These are phyloP conservation scores for Osmoderma eremita DNA, from an alignment of 2,888 invertebrate species.

Conservation along the genomic window DNA sequence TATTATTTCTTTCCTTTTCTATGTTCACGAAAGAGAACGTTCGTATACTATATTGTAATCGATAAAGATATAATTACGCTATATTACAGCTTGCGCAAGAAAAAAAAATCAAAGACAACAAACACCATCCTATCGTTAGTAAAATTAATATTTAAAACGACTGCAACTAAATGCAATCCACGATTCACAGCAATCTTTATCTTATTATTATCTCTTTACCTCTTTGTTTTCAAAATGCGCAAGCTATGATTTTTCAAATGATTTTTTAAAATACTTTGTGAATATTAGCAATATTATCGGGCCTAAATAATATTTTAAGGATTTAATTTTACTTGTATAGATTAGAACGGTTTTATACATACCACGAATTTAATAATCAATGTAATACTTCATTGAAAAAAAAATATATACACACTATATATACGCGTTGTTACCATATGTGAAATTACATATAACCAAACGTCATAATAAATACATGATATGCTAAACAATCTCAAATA, in stretches of 20 bases:
- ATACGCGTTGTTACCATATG: too few relatives aligned
- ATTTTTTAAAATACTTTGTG: conserved; percentile 2
- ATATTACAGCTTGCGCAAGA: conserved; percentile 25
- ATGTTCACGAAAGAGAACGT: not conserved
- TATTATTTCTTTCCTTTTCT: conserved; percentile 3
- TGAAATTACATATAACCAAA: not conserved
- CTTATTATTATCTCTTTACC: not conserved
- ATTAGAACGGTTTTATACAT: conserved; percentile 19
- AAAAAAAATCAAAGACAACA: conserved; percentile 7
- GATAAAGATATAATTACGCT: conserved; percentile 16
- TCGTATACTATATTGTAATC: conserved; percentile 14
- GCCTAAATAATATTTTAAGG: conserved; percentile 31
- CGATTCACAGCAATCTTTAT: conserved; percentile 6
- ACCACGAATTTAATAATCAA: conserved; percentile 2
- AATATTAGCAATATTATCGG: conserved; percentile 40
- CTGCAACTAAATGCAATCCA: conserved; percentile 2
- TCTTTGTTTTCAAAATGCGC: conserved; percentile 6
- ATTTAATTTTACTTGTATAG: conserved; percentile 32
- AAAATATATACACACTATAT: too few relatives aligned
- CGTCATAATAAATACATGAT: not conserved
- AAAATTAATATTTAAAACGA: conserved; percentile 7
- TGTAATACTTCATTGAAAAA: too few relatives aligned
- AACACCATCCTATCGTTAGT: conserved; percentile 19
- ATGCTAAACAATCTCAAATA: not conserved
- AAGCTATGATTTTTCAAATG: conserved; percentile 13